Base-by-base conservation (phyloP, 1,140 invertebrate genomes). In the Nymphalis io region DNA sequence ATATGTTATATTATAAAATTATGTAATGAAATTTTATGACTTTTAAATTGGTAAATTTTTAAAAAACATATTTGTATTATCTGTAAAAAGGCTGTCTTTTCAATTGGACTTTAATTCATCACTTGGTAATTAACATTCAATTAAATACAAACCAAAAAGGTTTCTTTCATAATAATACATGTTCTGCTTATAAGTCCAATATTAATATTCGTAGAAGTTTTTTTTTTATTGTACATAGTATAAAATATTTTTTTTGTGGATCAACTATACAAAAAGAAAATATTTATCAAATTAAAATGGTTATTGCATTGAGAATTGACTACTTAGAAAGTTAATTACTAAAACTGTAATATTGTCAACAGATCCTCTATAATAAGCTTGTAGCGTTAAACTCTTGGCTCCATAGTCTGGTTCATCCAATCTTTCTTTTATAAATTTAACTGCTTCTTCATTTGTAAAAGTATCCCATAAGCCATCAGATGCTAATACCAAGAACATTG, bases 391-490 rank as follows among this genome's bases (percentile, higher is more conserved):
- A 83, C 96, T 97, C 91, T 97, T 97, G 42, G 98, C 98, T 63
- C 97, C 97, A 92, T 94, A 97, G 87, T 96, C 95, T 20, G 96
- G 94, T 91, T 98, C 97, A 77, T 96, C 93, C 18, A 98, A 93
- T 72, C 95, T 94, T 75, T 96, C 94, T 85, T 95, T 95, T 38
- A 98, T 95, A 88, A 96, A 98, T 74, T 95, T 94, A 13, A 98
- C 95, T 55, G 98, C 98, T 89, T 99, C 98, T 88, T 99, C 97
- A 90, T 99, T 99, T 16, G 94, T 94, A 82, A 98, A 98, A 33
- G 96, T 98, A 90, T 99, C 98, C 98, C 98, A 99, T 10, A 99
- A 93, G 12, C 98, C 98, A 93, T 99, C 98, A 2, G 97, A 96
- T 12, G 98, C 98, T 21, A 99, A 90, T 68, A 99, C 95, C 68